Evolutionary conservation across 1,140 invertebrate species (phyloP).

Genomic region (Pseudomyrmex pallidus): DNA sequence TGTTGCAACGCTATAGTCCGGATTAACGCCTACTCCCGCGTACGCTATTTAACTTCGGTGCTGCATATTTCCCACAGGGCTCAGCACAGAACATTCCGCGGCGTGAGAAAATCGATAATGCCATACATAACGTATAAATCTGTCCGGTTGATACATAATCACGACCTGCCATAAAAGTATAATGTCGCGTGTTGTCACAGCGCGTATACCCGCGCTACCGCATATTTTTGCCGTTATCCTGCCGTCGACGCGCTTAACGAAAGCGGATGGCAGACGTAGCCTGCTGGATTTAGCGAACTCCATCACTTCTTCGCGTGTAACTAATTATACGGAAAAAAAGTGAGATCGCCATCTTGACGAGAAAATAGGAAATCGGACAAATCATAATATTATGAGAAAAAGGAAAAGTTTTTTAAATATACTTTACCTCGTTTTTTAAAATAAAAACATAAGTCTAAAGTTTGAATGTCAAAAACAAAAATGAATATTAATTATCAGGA

Average conservation of each 20-base stretch:
- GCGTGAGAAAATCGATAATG: conserved; percentile 72
- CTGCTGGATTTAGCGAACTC: conserved; percentile 36
- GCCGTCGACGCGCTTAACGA: conserved; percentile 60
- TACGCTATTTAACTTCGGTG: conserved; percentile 73
- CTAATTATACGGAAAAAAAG: conserved; percentile 41
- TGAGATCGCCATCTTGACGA: not conserved
- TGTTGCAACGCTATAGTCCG: conserved; percentile 57
- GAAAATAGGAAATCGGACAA: not conserved
- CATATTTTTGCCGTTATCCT: conserved; percentile 64
- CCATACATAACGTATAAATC: conserved; percentile 76
- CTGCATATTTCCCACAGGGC: conserved; percentile 77
- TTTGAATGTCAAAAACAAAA: not conserved
- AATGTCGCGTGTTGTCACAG: conserved; percentile 63
- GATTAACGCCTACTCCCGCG: conserved; percentile 66
- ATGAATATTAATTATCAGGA: not conserved
- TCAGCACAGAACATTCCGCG: conserved; percentile 66
- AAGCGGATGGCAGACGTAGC: conserved; percentile 36
- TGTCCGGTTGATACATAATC: conserved; percentile 74
- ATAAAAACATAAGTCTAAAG: not conserved
- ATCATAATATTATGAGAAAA: not conserved
- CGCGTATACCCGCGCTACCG: conserved; percentile 1
- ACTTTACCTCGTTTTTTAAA: not conserved
- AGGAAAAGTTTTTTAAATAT: not conserved
- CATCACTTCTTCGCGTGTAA: conserved; percentile 50
- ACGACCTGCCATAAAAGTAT: conserved; percentile 72